phyloP scores from a whole-genome alignment of 2,797 vertebrate species.

The Brachymystax lenok region DNA sequence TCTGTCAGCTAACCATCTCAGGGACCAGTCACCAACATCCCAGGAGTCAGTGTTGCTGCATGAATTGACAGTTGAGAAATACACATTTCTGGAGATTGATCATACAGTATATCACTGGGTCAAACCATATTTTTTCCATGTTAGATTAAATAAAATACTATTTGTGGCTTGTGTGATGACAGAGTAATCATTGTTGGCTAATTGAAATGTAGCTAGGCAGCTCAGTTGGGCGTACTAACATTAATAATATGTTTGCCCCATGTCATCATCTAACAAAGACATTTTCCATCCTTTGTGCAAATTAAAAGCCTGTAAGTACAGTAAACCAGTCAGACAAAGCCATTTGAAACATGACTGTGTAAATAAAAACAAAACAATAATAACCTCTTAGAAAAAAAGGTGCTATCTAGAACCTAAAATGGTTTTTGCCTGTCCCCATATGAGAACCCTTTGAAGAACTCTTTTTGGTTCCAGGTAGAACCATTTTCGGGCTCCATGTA shows the following conservation, averaged over 20 bases:
- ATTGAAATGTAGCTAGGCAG: conserved; percentile 63
- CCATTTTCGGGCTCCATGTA: no score
- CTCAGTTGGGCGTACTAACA: conserved; percentile 5
- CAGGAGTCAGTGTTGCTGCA: neutral
- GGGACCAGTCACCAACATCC: neutral
- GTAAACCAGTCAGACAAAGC: neutral
- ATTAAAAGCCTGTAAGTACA: conserved; percentile 30
- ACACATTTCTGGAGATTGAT: neutral
- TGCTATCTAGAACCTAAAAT: no score
- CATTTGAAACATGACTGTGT: neutral
- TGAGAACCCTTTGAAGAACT: no score
- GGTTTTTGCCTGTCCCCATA: no score
- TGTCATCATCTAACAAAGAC: conserved; percentile 49
- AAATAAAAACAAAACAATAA: neutral
- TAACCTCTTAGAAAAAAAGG: neutral
- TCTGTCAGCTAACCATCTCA: neutral
- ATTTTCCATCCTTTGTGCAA: conserved; percentile 23
- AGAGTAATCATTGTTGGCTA: conserved; percentile 59
- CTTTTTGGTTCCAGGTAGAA: no score
- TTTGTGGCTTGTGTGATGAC: conserved; percentile 54
- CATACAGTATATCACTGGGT: neutral
- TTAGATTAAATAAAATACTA: conserved; percentile 48
- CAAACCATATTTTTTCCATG: neutral
- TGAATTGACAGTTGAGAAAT: neutral
- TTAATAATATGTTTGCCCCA: conserved; percentile 45